phyloP scores from a whole-genome alignment of 2,113 vertebrate genomes.

The Poicephalus meyeri region DNA sequence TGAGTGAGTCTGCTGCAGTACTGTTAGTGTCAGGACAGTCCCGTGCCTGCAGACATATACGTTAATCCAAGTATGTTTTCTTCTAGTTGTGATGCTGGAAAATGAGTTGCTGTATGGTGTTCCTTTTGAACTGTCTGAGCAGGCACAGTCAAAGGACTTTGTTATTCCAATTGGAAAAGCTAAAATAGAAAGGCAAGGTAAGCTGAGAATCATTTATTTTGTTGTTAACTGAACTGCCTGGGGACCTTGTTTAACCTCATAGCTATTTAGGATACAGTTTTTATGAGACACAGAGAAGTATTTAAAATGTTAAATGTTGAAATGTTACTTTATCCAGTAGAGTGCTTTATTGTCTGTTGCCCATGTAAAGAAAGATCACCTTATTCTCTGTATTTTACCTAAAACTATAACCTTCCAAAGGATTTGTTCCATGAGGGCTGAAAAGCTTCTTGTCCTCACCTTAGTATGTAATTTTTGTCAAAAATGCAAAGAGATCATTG shows the following conservation, averaged over 20 bases:
- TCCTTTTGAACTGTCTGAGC: conserved; percentile 91
- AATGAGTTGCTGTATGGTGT: conserved; percentile 95
- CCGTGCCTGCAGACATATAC: not conserved
- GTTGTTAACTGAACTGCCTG: not conserved
- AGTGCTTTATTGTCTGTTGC: not conserved
- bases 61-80: not conserved
- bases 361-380: not conserved
- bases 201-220: not conserved
- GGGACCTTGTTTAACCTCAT: not conserved
- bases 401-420: not conserved
- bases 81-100: conserved; percentile 94
- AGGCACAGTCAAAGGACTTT: conserved; percentile 92
- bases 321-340: not conserved
- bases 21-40: not conserved
- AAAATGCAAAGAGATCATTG: not conserved
- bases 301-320: not conserved
- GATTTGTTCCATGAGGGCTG: not conserved
- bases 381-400: not conserved
- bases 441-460: not conserved
- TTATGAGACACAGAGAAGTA: not conserved
- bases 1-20: not conserved
- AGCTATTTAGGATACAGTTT: not conserved
- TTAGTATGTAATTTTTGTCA: not conserved
- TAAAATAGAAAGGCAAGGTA: conserved; percentile 92
- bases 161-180: conserved; percentile 94